phyloP scores from a whole-genome alignment of 2,113 vertebrate genomes.

The Hippocampus barbouri region DNA sequence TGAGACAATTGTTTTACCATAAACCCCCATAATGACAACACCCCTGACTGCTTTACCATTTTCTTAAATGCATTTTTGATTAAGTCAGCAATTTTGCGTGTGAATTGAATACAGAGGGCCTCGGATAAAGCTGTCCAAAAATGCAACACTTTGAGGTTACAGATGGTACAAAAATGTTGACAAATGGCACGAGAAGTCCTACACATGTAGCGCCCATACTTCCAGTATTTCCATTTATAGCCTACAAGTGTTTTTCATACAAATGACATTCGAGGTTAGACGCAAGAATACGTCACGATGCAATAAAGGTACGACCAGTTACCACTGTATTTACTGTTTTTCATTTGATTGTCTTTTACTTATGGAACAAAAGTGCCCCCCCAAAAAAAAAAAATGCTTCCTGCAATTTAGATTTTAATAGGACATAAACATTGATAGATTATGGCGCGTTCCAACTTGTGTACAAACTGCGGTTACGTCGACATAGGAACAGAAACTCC shows the following conservation, averaged over 20 bases:
- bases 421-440: background rate
- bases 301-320: background rate
- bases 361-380: background rate
- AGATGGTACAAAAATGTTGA: no score
- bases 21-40: background rate
- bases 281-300: background rate
- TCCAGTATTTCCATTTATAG: background rate
- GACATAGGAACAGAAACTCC: background rate
- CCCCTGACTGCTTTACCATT: slow-evolving; percentile 7
- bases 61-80: background rate
- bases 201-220: background rate
- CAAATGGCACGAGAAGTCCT: background rate
- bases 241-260: background rate
- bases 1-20: slow-evolving; percentile 4
- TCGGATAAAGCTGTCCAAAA: background rate
- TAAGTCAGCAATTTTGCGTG: slow-evolving; percentile 6
- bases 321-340: background rate
- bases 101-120: slow-evolving; percentile 1
- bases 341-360: background rate
- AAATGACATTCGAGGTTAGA: background rate
- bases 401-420: background rate
- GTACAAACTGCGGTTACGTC: background rate
- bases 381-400: background rate
- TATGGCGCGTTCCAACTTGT: background rate
- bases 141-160: no score